Percentiles rank a stretch among this genome's conserved stretches.
Conservation (phyloP, 2,113 vertebrate species). For the Bubo bubo region DNA sequence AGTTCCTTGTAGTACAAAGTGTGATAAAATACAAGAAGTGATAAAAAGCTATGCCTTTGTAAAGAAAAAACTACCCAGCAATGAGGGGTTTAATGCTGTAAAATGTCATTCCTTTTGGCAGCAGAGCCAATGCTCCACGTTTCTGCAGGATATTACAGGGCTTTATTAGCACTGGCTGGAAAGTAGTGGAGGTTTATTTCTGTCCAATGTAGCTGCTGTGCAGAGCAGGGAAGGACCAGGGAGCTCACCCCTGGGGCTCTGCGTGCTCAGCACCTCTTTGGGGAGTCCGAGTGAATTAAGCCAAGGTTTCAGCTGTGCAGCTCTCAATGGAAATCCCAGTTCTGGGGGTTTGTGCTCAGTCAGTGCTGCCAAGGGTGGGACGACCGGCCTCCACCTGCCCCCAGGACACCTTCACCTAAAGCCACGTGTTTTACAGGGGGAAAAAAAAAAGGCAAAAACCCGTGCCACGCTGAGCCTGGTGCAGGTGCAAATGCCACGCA, state of each 20-base stretch:
- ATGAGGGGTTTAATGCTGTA: background rate
- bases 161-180: background rate
- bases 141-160: background rate
- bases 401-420: background rate
- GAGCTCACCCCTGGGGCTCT: background rate
- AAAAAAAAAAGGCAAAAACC: too few species aligned
- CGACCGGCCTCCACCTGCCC: fast-evolving
- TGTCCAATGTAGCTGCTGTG: background rate
- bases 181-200: background rate
- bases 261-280: background rate
- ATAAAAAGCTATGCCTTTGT: background rate
- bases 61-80: background rate
- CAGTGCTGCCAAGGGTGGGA: background rate
- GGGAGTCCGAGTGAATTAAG: background rate
- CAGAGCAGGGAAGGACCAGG: background rate
- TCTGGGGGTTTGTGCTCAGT: background rate
- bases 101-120: too few species aligned
- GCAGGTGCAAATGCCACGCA: fast-evolving
- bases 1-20: background rate
- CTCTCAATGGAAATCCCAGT: background rate
- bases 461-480: fast-evolving
- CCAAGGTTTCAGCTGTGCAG: background rate
- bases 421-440: fast-evolving
- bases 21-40: background rate
- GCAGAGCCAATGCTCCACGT: fast-evolving